Evolutionary conservation across 2,888 invertebrate species (phyloP).

Genomic region (Lissonota sp.): DNA sequence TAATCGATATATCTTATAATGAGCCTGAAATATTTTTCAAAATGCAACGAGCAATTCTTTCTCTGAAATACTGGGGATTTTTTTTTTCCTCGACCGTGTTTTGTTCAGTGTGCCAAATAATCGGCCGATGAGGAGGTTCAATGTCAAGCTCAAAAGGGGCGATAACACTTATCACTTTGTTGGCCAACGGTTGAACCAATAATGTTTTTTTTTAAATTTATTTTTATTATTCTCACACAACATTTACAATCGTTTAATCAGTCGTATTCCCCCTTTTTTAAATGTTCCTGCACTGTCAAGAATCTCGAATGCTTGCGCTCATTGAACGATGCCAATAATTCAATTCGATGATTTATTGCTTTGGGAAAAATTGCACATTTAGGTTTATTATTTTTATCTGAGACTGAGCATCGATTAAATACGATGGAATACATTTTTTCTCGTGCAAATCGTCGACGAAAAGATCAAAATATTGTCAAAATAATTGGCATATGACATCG

Average conservation of each 20-base stretch:
- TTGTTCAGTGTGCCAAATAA: slow-evolving; percentile 63
- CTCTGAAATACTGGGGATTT: slow-evolving; percentile 1
- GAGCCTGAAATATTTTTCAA: background rate
- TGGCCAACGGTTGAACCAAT: slow-evolving; percentile 33
- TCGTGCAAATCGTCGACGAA: no score
- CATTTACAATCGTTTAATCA: background rate
- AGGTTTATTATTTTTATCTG: no score
- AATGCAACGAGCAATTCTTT: slow-evolving; percentile 14
- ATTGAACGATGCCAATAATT: background rate
- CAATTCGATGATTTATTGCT: background rate
- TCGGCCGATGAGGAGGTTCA: slow-evolving; percentile 72
- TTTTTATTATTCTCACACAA: background rate
- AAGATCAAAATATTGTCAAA: no score
- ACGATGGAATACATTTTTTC: no score
- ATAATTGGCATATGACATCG: no score
- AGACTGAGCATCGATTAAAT: no score
- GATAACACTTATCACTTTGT: slow-evolving; percentile 55
- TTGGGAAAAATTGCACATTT: no score
- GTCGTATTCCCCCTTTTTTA: no score
- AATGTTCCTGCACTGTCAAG: no score
- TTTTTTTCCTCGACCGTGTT: slow-evolving; percentile 12
- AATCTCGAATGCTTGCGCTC: no score
- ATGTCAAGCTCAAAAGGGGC: slow-evolving; percentile 69
- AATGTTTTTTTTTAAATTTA: slow-evolving; percentile 11
- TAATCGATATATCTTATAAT: background rate